Conservation (phyloP, 2,797 vertebrate genomes). For the Sorex maritimensis region DNA sequence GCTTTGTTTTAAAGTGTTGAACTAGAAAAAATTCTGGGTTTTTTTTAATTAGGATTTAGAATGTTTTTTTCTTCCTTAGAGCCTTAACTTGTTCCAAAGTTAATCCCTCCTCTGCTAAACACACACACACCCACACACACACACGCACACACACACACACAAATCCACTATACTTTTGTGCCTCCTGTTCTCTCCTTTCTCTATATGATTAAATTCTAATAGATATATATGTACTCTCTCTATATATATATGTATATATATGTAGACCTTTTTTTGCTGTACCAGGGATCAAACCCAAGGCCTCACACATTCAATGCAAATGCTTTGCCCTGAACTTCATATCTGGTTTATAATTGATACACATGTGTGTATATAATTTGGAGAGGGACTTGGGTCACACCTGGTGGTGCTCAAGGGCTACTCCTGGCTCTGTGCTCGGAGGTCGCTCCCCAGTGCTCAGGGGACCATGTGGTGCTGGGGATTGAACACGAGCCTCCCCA, state of each 20-base stretch:
- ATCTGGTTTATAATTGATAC: conserved; percentile 37
- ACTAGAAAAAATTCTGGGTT: conserved; percentile 3
- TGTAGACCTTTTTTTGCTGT: no score
- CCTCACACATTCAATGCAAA: no score
- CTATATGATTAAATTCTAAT: conserved; percentile 58
- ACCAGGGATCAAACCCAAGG: no score
- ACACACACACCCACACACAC: background rate
- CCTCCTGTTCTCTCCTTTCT: conserved; percentile 14
- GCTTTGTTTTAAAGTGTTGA: conserved; percentile 33
- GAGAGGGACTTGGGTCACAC: no score
- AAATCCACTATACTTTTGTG: conserved; percentile 31
- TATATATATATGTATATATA: no score
- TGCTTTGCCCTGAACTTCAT: conserved; percentile 28
- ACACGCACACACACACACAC: no score
- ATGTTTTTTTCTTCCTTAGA: background rate
- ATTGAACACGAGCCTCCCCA: no score
- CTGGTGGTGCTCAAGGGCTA: background rate
- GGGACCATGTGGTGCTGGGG: no score
- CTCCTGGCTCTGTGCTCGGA: no score
- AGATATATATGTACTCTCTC: background rate
- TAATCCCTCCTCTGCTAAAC: conserved; percentile 60
- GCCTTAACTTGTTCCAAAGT: conserved; percentile 71
- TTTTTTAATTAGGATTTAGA: conserved; percentile 61
- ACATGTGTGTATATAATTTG: no score
- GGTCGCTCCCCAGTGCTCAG: no score